Conservation (phyloP, 1,140 invertebrate species). For the Achroia grisella region DNA sequence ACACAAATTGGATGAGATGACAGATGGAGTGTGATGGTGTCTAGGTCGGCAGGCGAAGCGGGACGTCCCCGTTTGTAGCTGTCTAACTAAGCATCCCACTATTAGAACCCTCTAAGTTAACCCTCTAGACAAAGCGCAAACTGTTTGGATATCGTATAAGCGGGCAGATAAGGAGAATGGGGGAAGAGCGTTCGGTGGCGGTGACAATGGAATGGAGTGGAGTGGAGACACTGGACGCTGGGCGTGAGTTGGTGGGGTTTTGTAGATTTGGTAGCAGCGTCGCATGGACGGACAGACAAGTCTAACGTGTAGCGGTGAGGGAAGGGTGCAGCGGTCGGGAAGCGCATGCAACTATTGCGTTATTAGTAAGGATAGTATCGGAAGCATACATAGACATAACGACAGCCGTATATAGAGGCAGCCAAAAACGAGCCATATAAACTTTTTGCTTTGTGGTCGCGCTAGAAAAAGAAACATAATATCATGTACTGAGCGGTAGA, state of each 20-base stretch:
- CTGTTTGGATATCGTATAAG: slow-evolving; percentile 9
- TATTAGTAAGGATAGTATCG: slow-evolving; percentile 48
- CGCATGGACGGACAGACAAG: too few relatives aligned
- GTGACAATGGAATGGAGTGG: too few relatives aligned
- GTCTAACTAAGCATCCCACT: slow-evolving; percentile 3
- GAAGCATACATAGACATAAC: slow-evolving; percentile 71
- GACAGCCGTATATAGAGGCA: slow-evolving; percentile 69
- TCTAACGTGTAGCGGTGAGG: slow-evolving; percentile 4
- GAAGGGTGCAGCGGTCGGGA: slow-evolving; percentile 14
- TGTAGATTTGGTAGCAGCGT: too few relatives aligned
- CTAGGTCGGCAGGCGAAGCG: slow-evolving; percentile 16
- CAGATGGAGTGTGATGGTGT: slow-evolving; percentile 14
- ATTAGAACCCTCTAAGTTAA: not conserved
- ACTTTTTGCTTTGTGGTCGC: slow-evolving; percentile 69
- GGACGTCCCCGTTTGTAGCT: slow-evolving; percentile 11
- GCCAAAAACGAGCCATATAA: slow-evolving; percentile 71
- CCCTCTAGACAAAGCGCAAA: slow-evolving; percentile 20
- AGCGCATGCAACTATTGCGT: slow-evolving; percentile 55
- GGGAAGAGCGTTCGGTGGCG: too few relatives aligned
- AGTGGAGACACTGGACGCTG: too few relatives aligned
- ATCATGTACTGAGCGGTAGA: slow-evolving; percentile 48
- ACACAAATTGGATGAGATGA: slow-evolving; percentile 18
- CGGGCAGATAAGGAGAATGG: too few relatives aligned
- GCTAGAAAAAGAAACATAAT: slow-evolving; percentile 66
- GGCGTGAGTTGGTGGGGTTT: too few relatives aligned